Evolutionary conservation across 2,888 invertebrate species (phyloP).

Genomic region (Drosophila prostipennis): DNA sequence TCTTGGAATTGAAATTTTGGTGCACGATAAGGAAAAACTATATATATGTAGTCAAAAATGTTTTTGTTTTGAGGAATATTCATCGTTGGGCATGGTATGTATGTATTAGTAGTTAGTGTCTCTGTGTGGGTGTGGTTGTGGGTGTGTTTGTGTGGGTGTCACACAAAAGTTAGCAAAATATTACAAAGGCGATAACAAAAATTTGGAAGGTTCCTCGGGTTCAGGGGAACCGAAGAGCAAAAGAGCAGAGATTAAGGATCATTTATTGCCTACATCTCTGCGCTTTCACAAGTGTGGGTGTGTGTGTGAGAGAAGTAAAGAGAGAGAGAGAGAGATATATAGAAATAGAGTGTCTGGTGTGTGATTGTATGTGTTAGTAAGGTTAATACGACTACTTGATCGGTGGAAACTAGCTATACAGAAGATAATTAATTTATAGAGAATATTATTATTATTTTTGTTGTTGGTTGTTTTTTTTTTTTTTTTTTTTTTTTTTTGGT

Average conservation of each 20-base stretch:
- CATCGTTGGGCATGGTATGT: background rate
- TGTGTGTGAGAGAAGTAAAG: constrained; percentile 14
- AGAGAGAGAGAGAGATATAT: constrained; percentile 12
- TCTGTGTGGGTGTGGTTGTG: constrained; percentile 4
- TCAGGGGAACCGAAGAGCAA: constrained; percentile 1
- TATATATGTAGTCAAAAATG: constrained; percentile 10
- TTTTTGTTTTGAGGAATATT: background rate
- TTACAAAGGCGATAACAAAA: constrained; percentile 65
- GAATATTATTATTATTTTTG: constrained; percentile 16
- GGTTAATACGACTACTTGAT: constrained; percentile 65
- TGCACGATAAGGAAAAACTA: constrained; percentile 39
- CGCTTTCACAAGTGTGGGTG: constrained; percentile 4
- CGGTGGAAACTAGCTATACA: constrained; percentile 62
- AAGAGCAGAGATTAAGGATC: constrained; percentile 12
- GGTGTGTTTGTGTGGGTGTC: constrained; percentile 19
- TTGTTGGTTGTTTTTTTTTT: background rate
- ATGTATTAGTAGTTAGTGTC: constrained; percentile 15
- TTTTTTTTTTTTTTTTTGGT: constrained; percentile 25
- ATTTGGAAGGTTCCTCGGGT: constrained; percentile 8
- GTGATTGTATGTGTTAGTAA: constrained; percentile 24
- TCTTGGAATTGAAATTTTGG: constrained; percentile 10
- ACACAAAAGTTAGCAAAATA: constrained; percentile 69
- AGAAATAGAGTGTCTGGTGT: constrained; percentile 9
- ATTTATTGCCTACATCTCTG: constrained; percentile 3
- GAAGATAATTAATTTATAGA: constrained; percentile 33